Base-by-base conservation (phyloP, 2,113 vertebrate genomes). In the Lasiurus cinereus region DNA sequence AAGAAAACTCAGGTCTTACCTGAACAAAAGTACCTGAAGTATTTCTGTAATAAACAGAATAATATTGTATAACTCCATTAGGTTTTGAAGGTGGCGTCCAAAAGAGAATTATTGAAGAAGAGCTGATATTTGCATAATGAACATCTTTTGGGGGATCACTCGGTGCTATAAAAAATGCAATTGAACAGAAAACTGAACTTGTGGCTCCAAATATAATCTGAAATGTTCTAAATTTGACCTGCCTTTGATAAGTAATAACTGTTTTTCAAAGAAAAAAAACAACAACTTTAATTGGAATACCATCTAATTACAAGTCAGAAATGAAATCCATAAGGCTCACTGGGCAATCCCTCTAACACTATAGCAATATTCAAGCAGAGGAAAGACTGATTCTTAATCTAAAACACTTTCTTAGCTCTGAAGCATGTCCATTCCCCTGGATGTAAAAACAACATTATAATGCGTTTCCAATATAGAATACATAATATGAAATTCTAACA, bases 1-100 rank as follows among this genome's bases (percentile, higher is more conserved):
- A 18, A 64, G 43, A 97, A 97, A 95, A 90, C 21, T 88, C 33
- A n/a, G 5, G 54, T 85, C 98, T 98, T 98, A 99, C 99, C 99
- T 99, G 97, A 59, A 97, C n/a, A 88, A 95, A 98, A 95, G 98
- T 95, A 92, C 97, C 98, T 72, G 98, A 98, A 96, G 97, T 97
- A 80, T 98, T 97, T 95, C 97, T 98, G 94, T 99, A 99, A 98
- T 99, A 99, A 98, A 99, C 97, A 31, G 98, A 98, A 97, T 99
- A 99, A 96, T 98, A 98, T 33, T 98, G 97, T 97, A 99, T 99
- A 94, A 99, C 98, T 78, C 99, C 99, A 96, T 99, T 99, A 80
- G 99, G 99, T 72, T 99, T 98, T 89, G 97, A 98, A 66, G 99
- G 99, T 93, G 99, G 99, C 14, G 80, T 97, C 99, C 99, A 99